Evolutionary conservation across 2,888 invertebrate genomes (phyloP), one percentile per base, ranked within the genome.

Genomic region (Campoletis raptor): DNA sequence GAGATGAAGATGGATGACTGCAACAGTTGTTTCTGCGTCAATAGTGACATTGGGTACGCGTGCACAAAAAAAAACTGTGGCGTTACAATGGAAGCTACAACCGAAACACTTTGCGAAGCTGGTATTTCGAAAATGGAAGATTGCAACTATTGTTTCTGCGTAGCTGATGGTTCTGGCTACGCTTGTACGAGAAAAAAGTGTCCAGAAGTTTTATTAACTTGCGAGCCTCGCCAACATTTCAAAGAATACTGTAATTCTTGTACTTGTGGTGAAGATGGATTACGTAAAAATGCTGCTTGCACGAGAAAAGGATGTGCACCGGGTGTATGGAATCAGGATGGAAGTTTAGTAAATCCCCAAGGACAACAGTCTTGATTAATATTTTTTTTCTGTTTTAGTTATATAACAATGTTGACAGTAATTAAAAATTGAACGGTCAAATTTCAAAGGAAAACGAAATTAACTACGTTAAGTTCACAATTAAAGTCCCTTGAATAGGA

Each of bases 11-110:
- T 30, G 66, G 30, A 78, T 6, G 78, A 54, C 37, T 81, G 85
- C 82, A 82, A 81, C 57, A 40, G 18, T 52, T 85, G 81, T 66
- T 36, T 77, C 36, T 81, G 85, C 67, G n/a, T 61, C 12, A 18
- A 4, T 15, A 81, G 74, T 21, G 85, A 30, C 30, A 30, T 30
- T 1, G 30, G 76, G 21, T 73, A 45, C 30, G 81, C 21, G 15
- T 79, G 79, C 61, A 83, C 83, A 30, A 37, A 7, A 64, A 45
- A 52, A 37, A n/a, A 10, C 10, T 70, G 77, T 40, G 7, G 24
- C 15, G n/a, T 18, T 6, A 18, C 42, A 42, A 0, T 52, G 15
- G 24, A 40, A 40, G 12, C 21, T 18, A n/a, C 37, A 18, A 52
- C 30, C n/a, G n/a, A 30, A 40, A 40, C 64, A 52, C 36, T 42